These are phyloP conservation scores for Phyllotreta cruciferae DNA, from an alignment of 2,888 invertebrate genomes.

Conservation along the genomic window DNA sequence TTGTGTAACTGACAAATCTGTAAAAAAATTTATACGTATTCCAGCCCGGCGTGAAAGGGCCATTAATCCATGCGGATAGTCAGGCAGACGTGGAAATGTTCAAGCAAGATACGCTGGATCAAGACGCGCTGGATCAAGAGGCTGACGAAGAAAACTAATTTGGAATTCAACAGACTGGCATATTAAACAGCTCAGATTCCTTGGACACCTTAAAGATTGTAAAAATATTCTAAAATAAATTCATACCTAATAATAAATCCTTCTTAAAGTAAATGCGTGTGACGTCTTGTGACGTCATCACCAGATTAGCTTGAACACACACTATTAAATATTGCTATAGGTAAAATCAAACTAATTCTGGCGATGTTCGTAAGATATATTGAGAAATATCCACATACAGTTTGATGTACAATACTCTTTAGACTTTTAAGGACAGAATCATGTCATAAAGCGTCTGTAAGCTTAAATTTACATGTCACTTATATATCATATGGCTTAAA, in stretches of 20 bases:
- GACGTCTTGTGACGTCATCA: not conserved
- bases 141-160: slow-evolving; percentile 13
- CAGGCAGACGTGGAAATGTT: slow-evolving; percentile 77
- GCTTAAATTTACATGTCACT: slow-evolving; percentile 45
- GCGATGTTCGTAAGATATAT: slow-evolving; percentile 42
- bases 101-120: slow-evolving; percentile 71
- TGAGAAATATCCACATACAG: slow-evolving; percentile 49
- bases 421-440: slow-evolving; percentile 45
- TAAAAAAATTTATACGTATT: slow-evolving; percentile 33
- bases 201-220: too few species aligned
- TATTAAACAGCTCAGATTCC: not conserved
- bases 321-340: not conserved
- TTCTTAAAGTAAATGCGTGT: too few species aligned
- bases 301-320: not conserved
- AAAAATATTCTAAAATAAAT: slow-evolving; percentile 11
- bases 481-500: slow-evolving; percentile 39
- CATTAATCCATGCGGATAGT: slow-evolving; percentile 72
- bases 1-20: not conserved
- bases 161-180: slow-evolving; percentile 5
- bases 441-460: slow-evolving; percentile 47
- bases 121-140: slow-evolving; percentile 66
- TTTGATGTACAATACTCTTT: slow-evolving; percentile 46
- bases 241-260: slow-evolving; percentile 2
- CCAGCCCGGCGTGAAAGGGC: slow-evolving; percentile 62
- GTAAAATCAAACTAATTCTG: not conserved